These are phyloP conservation scores for Diceros bicornis DNA, from an alignment of 2,797 vertebrate species.

Conservation along the genomic window DNA sequence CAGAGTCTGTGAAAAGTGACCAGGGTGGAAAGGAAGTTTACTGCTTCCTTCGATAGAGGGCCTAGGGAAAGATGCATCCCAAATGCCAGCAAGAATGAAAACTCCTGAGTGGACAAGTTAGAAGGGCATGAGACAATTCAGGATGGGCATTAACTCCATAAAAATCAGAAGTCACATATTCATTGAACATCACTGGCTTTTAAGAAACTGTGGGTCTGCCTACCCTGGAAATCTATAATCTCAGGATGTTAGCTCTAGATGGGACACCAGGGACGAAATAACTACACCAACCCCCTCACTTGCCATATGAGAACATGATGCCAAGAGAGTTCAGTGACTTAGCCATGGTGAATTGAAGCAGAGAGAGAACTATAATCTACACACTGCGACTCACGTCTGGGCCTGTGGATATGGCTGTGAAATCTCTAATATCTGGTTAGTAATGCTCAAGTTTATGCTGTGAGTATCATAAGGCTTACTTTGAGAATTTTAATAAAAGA, in stretches of 20 bases:
- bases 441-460: background rate
- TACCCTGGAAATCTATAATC: background rate
- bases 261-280: background rate
- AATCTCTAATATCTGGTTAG: background rate
- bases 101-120: background rate
- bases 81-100: background rate
- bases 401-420: background rate
- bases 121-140: background rate
- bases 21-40: background rate
- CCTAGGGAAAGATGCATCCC: background rate
- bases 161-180: background rate
- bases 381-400: background rate
- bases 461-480: background rate
- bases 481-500: constrained; percentile 49
- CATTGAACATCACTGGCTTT: background rate
- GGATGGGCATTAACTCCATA: background rate
- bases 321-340: background rate
- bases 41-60: background rate
- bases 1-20: background rate
- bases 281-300: background rate
- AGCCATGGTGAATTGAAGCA: background rate
- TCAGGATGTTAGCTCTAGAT: background rate
- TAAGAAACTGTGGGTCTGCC: background rate
- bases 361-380: background rate
- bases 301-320: background rate